Conservation (phyloP, 2,797 vertebrate species). For the Peromyscus attwateri region DNA sequence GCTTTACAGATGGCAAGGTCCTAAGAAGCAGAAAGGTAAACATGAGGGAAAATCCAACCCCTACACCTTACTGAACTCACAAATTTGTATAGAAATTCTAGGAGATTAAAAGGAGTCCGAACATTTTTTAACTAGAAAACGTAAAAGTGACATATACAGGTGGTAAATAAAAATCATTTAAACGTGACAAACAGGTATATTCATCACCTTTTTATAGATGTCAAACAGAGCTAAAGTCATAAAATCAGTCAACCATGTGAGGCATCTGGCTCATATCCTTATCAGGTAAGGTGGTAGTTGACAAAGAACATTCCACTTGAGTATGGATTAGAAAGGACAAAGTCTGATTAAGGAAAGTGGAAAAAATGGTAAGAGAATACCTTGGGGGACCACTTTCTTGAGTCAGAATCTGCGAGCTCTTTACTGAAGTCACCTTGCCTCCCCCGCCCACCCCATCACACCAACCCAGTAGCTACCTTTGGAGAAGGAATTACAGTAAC, state of each 20-base stretch:
- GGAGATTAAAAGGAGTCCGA: slow-evolving; percentile 10
- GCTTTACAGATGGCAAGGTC: background rate
- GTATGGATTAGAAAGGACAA: slow-evolving; percentile 61
- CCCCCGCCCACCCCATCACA: background rate
- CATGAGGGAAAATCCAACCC: background rate
- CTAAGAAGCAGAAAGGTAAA: background rate
- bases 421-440: slow-evolving; percentile 37
- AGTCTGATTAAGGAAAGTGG: background rate
- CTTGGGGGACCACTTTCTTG: background rate
- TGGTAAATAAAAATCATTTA: background rate
- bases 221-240: slow-evolving; percentile 16
- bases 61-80: slow-evolving; percentile 29
- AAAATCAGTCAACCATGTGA: slow-evolving; percentile 3
- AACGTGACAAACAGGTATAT: slow-evolving; percentile 7
- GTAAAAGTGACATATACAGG: slow-evolving; percentile 21
- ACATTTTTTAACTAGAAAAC: slow-evolving; percentile 45
- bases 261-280: background rate
- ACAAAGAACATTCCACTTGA: slow-evolving; percentile 51
- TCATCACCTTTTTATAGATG: background rate
- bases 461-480: background rate
- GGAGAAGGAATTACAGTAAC: slow-evolving; percentile 34
- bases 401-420: background rate
- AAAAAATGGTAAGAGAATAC: slow-evolving; percentile 1
- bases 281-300: slow-evolving; percentile 12
- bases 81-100: slow-evolving; percentile 43